Evolutionary conservation across 1,140 invertebrate species (phyloP), one percentile per base, ranked within the genome.

Genomic region (Apolygus lucorum): DNA sequence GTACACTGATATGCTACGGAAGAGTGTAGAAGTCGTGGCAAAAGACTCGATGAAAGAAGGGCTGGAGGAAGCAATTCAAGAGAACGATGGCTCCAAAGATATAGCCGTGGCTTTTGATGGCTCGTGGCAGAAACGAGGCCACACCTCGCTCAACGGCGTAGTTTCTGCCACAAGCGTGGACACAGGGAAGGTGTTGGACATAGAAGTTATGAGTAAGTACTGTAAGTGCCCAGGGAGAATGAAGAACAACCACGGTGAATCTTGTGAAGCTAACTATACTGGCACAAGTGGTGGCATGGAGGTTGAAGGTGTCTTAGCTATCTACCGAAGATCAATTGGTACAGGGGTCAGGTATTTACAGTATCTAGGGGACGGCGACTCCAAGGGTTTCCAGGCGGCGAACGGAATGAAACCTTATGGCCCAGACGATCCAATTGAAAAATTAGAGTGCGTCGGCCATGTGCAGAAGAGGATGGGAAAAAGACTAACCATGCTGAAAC

Each of bases 241-340:
- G 2, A 67, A 67, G 0, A 64, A 70, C 42, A 26, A 59, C 24
- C 63, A 66, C 24, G 42, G 59, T 21, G 24, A 8, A 4, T 24
- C 28, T 22, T 71, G 65, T 63, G 63, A 62, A 21, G 70, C 52
- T 8, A 75, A 74, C 68, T 73, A 72, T 63, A 21, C 27, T 28
- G 73, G 72, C 65, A 74, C 67, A 52, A 73, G 72, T 68, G 74
- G 71, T 34, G 73, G 69, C 52, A 75, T 75, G 74, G 72, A 75
- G 54, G 68, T 70, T n/a, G 69, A 70, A 26, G 71, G 70, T 29
- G 72, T 71, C 24, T 28, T 71, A 49, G 52, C 70, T 62, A 74
- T 75, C 25, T 74, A 71, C 70, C 21, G 69, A 71, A 62, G 74
- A 68, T 75, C 71, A 11, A 2, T 52, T 54, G 13, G 29, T 24